phyloP scores from a whole-genome alignment of 2,797 vertebrate species.

The Oreochromis mossambicus region DNA sequence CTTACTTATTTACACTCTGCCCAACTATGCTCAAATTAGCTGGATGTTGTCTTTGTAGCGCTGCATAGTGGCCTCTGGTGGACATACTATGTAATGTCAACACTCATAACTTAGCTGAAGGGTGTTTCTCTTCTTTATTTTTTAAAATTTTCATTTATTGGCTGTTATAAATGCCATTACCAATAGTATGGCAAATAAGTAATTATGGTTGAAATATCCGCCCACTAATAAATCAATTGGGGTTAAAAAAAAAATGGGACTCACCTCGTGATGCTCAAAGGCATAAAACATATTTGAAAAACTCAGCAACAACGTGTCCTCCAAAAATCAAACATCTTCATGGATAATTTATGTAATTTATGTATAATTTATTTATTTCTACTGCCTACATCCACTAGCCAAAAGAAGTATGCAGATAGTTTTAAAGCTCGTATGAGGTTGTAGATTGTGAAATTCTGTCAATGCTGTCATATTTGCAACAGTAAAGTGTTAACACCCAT shows the following conservation, averaged over 20 bases:
- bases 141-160: background rate
- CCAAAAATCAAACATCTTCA: background rate
- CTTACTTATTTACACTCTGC: background rate
- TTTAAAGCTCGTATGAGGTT: background rate
- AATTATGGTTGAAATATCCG: accelerated
- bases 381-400: accelerated
- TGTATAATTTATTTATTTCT: background rate
- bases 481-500: background rate
- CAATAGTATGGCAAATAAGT: background rate
- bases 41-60: background rate
- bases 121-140: background rate
- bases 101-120: background rate
- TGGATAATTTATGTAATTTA: background rate
- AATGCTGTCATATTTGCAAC: background rate
- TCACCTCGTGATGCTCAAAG: background rate
- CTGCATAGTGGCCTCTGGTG: background rate
- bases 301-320: background rate
- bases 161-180: background rate
- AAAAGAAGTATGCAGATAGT: background rate
- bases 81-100: accelerated
- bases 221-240: background rate
- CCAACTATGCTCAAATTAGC: background rate
- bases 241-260: accelerated
- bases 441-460: background rate
- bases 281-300: background rate